Conservation (phyloP, 2,113 vertebrate species). For the Raja brachyura region DNA sequence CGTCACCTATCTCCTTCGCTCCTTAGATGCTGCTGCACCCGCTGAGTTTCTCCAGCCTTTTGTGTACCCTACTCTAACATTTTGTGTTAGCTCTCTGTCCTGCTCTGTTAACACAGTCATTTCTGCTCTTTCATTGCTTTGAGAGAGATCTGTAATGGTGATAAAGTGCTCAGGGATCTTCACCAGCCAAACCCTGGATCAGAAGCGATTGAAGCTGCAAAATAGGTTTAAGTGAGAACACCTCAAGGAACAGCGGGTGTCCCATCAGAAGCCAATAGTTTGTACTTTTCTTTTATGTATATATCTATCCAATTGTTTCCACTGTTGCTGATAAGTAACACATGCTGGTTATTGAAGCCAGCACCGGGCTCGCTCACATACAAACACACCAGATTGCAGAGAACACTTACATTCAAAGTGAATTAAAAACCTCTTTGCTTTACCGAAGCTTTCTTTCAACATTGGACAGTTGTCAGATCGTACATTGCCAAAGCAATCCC, state of each 20-base stretch:
- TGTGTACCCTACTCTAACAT: no score
- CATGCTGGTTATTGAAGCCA: neutral
- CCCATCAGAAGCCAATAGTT: conserved; percentile 1
- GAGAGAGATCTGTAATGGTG: neutral
- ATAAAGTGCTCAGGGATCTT: neutral
- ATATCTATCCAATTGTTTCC: neutral
- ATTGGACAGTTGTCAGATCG: no score
- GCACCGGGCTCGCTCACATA: neutral
- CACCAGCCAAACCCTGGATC: neutral
- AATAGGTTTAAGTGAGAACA: neutral
- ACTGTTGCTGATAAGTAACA: neutral
- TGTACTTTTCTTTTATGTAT: neutral
- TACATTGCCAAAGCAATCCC: neutral
- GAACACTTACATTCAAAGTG: neutral
- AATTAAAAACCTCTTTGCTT: neutral
- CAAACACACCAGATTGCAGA: neutral
- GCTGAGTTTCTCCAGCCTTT: no score
- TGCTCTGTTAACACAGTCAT: neutral
- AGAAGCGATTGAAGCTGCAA: neutral
- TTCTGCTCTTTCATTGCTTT: neutral
- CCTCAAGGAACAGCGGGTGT: neutral
- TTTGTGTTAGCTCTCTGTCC: neutral
- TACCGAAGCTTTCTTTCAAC: neutral
- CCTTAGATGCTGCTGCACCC: no score
- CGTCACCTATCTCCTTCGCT: no score